These are phyloP conservation scores for Hyppa rectilinea DNA, from an alignment of 2,888 invertebrate genomes.

Conservation along the genomic window DNA sequence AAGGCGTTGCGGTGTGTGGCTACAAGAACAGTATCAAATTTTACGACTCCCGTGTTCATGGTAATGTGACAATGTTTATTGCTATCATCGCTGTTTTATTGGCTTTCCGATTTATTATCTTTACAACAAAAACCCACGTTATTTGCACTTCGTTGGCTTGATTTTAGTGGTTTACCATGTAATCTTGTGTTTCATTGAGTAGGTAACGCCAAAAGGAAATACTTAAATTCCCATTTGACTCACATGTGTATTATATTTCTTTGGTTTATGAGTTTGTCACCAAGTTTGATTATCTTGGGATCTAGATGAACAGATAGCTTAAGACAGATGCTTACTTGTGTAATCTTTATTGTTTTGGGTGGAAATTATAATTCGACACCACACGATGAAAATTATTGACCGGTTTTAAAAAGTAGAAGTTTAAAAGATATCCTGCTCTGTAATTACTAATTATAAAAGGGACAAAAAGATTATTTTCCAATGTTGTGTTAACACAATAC, in stretches of 20 bases:
- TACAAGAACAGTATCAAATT: conserved; percentile 76
- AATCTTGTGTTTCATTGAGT: conserved; percentile 50
- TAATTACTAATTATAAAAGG: background rate
- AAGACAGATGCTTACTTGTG: background rate
- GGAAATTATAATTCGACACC: background rate
- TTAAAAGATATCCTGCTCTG: background rate
- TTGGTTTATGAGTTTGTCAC: conserved; percentile 29
- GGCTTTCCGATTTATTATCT: conserved; percentile 69
- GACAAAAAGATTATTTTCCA: background rate
- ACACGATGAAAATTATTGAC: background rate
- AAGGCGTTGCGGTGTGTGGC: conserved; percentile 59
- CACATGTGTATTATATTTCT: conserved; percentile 35
- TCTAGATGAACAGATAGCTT: conserved; percentile 34
- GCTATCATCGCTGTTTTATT: conserved; percentile 73
- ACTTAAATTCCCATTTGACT: conserved; percentile 58
- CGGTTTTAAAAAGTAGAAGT: background rate
- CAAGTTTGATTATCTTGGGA: conserved; percentile 31
- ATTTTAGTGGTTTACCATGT: conserved; percentile 48
- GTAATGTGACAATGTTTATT: conserved; percentile 76
- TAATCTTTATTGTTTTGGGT: conserved; percentile 1
- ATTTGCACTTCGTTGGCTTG: conserved; percentile 51
- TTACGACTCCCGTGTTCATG: conserved; percentile 79
- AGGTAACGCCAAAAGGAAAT: conserved; percentile 51
- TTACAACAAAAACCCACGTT: conserved; percentile 56
- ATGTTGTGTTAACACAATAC: background rate